These are phyloP conservation scores for Invenusta paracnida DNA, from an alignment of 2,888 invertebrate species.

Conservation along the genomic window DNA sequence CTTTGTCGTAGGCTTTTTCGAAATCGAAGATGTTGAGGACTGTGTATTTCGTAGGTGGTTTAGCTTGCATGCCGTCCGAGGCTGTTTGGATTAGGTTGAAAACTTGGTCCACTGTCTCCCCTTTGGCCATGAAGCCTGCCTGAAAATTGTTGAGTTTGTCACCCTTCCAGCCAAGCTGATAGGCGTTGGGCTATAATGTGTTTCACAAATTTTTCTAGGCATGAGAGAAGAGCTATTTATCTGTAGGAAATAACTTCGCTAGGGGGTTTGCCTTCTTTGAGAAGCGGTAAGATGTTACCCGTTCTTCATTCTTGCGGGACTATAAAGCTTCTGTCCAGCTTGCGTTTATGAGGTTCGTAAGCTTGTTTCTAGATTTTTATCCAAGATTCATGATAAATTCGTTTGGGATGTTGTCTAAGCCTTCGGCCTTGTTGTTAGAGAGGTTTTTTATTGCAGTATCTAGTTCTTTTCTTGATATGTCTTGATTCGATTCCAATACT, in stretches of 20 bases:
- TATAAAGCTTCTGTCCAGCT: neutral
- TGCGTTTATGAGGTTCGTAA: neutral
- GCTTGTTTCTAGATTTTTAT: neutral
- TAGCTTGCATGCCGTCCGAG: neutral
- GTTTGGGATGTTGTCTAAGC: neutral
- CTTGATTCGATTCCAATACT: neutral
- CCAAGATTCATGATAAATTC: neutral
- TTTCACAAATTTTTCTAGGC: neutral
- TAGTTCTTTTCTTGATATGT: neutral
- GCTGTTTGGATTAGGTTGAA: neutral
- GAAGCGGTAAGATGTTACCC: neutral
- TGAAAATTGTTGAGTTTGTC: neutral
- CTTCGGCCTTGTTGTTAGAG: neutral
- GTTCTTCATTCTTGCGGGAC: neutral
- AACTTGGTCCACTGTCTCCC: neutral
- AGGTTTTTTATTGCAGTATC: neutral
- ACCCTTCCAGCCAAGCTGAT: neutral
- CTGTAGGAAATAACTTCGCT: neutral
- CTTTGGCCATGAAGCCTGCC: neutral
- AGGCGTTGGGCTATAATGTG: neutral
- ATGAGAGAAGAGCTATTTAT: neutral
- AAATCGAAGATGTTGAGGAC: neutral
- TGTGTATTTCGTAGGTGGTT: neutral
- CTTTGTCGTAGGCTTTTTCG: constrained; percentile 7
- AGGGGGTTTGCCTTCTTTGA: neutral